These are phyloP conservation scores for Chitala chitala DNA, from an alignment of 2,113 vertebrate species.

Conservation along the genomic window DNA sequence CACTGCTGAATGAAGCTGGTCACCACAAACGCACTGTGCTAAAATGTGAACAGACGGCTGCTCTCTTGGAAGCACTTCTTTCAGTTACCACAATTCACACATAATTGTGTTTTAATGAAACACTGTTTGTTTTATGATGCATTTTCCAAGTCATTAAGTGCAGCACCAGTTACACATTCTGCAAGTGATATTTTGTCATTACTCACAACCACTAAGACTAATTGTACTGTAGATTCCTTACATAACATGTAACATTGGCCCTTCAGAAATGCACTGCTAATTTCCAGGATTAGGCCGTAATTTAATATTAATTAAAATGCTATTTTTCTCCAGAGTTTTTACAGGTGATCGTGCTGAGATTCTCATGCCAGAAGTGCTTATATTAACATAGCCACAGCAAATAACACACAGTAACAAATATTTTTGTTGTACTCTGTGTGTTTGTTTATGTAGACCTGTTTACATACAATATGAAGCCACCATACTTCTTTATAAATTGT, in stretches of 20 bases:
- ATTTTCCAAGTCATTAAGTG: conserved; percentile 10
- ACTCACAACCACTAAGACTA: conserved; percentile 7
- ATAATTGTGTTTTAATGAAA: conserved; percentile 14
- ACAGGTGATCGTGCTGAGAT: no score
- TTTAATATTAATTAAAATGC: no score
- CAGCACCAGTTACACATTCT: neutral
- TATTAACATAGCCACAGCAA: neutral
- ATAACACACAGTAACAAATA: no score
- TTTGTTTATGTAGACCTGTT: no score
- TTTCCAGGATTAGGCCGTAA: no score
- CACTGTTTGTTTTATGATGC: neutral
- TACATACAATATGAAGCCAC: no score
- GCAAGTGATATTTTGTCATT: conserved; percentile 6
- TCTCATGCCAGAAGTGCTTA: no score
- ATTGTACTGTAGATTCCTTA: conserved; percentile 2
- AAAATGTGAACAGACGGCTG: no score
- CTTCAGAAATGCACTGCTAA: neutral
- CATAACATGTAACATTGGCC: neutral
- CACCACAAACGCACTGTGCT: no score
- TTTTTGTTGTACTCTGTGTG: no score
- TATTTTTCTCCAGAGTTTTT: no score
- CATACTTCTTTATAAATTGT: no score
- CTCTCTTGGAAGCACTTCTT: neutral
- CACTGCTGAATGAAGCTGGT: neutral
- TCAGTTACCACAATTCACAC: neutral